These are phyloP conservation scores for Caenorhabditis sp. DNA, from an alignment of 2,888 invertebrate species.

Conservation along the genomic window DNA sequence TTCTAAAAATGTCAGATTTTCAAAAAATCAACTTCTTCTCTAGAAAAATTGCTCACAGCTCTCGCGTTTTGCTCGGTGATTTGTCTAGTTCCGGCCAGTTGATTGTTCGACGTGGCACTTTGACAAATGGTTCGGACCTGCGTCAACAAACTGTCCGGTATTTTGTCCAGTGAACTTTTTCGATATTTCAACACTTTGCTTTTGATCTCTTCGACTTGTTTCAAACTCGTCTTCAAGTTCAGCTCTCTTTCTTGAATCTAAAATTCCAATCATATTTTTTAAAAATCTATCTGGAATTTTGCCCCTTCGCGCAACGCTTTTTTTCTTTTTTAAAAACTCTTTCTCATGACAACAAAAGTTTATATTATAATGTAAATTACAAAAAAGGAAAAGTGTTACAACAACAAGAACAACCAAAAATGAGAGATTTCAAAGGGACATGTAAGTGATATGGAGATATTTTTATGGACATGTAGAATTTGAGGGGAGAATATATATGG, in stretches of 20 bases:
- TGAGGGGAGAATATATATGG: neutral
- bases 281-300: neutral
- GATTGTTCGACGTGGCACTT: neutral
- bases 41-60: neutral
- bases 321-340: neutral
- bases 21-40: neutral
- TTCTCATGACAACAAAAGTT: slow-evolving; percentile 3
- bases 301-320: neutral
- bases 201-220: neutral
- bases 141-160: slow-evolving; percentile 16
- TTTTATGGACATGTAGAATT: neutral
- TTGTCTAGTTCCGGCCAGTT: neutral
- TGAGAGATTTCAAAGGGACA: neutral
- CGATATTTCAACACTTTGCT: slow-evolving; percentile 6
- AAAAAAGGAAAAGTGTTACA: neutral
- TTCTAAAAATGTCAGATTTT: slow-evolving; percentile 14
- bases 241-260: slow-evolving; percentile 16
- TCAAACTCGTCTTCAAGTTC: slow-evolving; percentile 5
- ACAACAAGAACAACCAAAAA: neutral
- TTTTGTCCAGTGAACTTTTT: slow-evolving; percentile 2
- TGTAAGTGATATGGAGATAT: neutral
- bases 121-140: slow-evolving; percentile 16
- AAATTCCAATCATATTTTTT: neutral
- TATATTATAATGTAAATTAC: neutral
- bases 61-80: neutral